phyloP scores from a whole-genome alignment of 2,888 invertebrate species.

The Scaptomyza cyrtandrae region DNA sequence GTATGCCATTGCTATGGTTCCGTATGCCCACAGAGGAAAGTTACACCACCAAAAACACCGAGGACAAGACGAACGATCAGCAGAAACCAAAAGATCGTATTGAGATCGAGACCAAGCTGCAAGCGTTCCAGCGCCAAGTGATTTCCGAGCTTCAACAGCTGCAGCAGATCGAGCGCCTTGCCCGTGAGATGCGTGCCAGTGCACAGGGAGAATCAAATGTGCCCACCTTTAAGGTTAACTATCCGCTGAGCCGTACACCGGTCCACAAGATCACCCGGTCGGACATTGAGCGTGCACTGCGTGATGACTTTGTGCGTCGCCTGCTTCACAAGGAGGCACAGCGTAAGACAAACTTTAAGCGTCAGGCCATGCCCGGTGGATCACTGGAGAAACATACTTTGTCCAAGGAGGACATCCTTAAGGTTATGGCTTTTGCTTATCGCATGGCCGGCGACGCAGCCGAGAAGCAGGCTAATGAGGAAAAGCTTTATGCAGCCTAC shows the following conservation, averaged over 20 bases:
- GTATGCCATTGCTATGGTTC: conserved; percentile 79
- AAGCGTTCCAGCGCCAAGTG: conserved; percentile 75
- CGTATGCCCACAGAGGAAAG: conserved; percentile 51
- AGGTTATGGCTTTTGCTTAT: conserved; percentile 78
- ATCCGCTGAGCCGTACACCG: conserved; percentile 73
- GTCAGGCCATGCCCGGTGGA: conserved; percentile 45
- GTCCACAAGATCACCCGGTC: conserved; percentile 79
- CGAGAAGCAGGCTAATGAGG: conserved; percentile 29
- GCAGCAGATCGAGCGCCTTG: conserved; percentile 76
- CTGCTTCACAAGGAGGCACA: conserved; percentile 72
- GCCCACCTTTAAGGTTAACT: conserved; percentile 51
- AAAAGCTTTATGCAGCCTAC: conserved; percentile 52
- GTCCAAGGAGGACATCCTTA: conserved; percentile 74
- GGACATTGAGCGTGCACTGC: conserved; percentile 79
- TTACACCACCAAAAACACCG: neutral
- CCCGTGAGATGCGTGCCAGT: conserved; percentile 71
- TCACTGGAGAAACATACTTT: conserved; percentile 26
- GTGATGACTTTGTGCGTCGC: conserved; percentile 78
- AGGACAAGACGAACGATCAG: neutral
- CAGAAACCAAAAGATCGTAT: conserved; percentile 50
- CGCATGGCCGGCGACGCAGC: conserved; percentile 69
- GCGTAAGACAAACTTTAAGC: conserved; percentile 59
- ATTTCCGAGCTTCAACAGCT: conserved; percentile 72
- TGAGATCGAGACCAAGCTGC: conserved; percentile 65
- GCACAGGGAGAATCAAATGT: conserved; percentile 20